phyloP scores from a whole-genome alignment of 2,797 vertebrate genomes.

The Argya squamiceps region DNA sequence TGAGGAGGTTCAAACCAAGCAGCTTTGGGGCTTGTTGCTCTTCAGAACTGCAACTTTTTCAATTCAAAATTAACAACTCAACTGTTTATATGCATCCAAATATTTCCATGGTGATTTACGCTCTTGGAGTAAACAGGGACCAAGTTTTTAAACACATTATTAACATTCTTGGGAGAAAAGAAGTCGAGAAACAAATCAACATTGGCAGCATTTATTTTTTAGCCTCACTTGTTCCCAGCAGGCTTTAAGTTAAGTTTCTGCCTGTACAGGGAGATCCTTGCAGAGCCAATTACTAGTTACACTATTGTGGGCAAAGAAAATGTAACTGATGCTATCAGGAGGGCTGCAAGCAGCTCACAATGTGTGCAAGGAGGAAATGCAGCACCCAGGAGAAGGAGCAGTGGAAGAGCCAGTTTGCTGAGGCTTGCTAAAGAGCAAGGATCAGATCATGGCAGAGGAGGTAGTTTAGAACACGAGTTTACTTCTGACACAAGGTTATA shows the following conservation, averaged over 20 bases:
- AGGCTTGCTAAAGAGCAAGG: not conserved
- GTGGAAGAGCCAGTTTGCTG: not conserved
- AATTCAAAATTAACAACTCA: not conserved
- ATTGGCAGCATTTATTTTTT: not conserved
- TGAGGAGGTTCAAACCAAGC: not conserved
- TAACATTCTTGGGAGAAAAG: not conserved
- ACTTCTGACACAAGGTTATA: not conserved
- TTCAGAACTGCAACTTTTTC: not conserved
- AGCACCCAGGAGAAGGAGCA: not conserved
- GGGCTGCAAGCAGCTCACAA: not conserved
- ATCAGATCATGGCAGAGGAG: not conserved
- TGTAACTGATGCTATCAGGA: slow-evolving; percentile 16
- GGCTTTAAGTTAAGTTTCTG: not conserved
- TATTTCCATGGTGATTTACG: not conserved
- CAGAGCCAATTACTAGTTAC: not conserved
- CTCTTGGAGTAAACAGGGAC: not conserved
- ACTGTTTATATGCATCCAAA: not conserved
- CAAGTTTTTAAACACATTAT: not conserved
- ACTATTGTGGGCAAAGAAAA: not conserved
- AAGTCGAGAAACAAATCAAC: not conserved
- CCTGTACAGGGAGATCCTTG: not conserved
- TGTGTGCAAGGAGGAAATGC: not conserved
- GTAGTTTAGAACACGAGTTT: not conserved
- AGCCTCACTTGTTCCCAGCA: not conserved
- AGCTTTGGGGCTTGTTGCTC: not conserved